Conservation (phyloP, 2,888 invertebrate species). For the Aplocera efformata region DNA sequence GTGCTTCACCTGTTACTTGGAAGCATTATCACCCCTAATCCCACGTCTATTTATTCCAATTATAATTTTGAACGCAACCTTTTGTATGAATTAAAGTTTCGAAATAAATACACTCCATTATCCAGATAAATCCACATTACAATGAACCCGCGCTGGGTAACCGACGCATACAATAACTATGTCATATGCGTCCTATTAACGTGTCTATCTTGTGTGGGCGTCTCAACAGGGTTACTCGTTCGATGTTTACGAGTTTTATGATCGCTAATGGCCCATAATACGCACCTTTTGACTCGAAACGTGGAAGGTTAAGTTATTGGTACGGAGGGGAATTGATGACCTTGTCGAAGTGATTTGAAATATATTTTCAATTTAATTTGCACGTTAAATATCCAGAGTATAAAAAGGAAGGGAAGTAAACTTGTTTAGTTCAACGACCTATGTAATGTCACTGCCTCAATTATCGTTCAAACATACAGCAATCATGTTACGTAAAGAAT, state of each 20-base stretch:
- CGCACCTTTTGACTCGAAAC: conserved; percentile 50
- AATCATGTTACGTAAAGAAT: conserved; percentile 15
- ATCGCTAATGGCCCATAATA: conserved; percentile 56
- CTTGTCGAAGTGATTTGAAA: conserved; percentile 20
- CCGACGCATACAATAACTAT: conserved; percentile 21
- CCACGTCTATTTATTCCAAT: too few species aligned
- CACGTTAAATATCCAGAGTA: neutral
- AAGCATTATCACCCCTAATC: too few species aligned
- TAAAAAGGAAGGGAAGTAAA: conserved; percentile 6
- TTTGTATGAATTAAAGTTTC: neutral
- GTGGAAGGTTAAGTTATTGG: conserved; percentile 51
- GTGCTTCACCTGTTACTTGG: too few species aligned
- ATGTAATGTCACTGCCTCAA: conserved; percentile 19
- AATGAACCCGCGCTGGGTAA: conserved; percentile 11
- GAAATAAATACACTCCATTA: conserved; percentile 7
- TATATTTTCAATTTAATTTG: conserved; percentile 1
- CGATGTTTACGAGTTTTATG: conserved; percentile 53
- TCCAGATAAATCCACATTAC: conserved; percentile 19
- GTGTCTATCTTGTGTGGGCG: conserved; percentile 34
- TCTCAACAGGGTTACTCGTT: conserved; percentile 37
- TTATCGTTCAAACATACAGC: conserved; percentile 5
- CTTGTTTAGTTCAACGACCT: conserved; percentile 22
- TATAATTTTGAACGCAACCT: too few species aligned
- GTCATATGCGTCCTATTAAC: conserved; percentile 30
- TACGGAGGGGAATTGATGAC: conserved; percentile 31